These are phyloP conservation scores for Huso huso DNA, from an alignment of 2,797 vertebrate genomes.

Conservation along the genomic window DNA sequence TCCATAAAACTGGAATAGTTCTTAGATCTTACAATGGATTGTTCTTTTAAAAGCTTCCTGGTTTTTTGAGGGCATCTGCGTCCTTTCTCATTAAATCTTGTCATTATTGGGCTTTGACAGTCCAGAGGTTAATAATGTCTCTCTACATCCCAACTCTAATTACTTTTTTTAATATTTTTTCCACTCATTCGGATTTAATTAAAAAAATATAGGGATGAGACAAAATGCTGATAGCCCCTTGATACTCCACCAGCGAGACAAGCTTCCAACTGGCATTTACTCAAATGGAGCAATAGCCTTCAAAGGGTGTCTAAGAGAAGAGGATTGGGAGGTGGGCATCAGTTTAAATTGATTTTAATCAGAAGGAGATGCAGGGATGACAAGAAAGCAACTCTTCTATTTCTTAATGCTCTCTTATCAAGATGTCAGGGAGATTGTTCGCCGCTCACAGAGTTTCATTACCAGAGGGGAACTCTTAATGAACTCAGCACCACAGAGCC, in stretches of 20 bases:
- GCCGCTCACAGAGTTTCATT: constrained; percentile 1
- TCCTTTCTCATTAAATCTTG: no score
- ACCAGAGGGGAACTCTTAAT: constrained; percentile 10
- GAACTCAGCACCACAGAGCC: constrained; percentile 5
- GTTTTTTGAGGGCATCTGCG: no score
- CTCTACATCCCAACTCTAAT: neutral
- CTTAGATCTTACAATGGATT: no score
- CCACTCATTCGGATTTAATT: neutral
- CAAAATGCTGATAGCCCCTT: neutral
- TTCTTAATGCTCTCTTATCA: neutral
- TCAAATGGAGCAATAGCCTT: neutral
- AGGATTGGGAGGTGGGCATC: neutral
- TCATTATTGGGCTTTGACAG: neutral
- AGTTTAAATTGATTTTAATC: constrained; percentile 7
- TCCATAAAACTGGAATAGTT: no score
- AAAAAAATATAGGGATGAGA: neutral
- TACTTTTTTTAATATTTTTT: constrained; percentile 3
- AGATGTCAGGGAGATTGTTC: constrained; percentile 4
- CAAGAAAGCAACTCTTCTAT: neutral
- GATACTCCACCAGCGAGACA: neutral
- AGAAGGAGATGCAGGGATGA: neutral
- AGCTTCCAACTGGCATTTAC: neutral
- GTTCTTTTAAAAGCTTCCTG: no score
- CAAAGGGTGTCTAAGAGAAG: neutral
- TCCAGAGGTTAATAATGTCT: neutral